Base-by-base conservation (phyloP, 1,140 invertebrate species). In the Streblospio benedicti region DNA sequence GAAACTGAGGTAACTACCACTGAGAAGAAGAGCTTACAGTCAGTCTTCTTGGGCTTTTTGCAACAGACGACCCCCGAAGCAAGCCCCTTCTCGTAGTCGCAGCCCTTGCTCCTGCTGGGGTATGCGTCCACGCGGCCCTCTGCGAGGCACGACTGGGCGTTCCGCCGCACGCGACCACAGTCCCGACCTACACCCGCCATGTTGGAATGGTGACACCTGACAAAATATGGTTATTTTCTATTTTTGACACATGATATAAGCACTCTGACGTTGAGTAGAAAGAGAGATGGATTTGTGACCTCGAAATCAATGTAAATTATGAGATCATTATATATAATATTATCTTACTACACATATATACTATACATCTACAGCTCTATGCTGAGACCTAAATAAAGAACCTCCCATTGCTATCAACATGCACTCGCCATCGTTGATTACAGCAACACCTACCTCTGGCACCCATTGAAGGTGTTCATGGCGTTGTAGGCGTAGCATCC, bases 401-500 rank as follows among this genome's bases (percentile, higher is more conserved):
- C n/a, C n/a, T n/a, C n/a, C 16, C n/a, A 27, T n/a, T 3, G 4
- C n/a, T n/a, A 16, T 16, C 63, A 61, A 2, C 74, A 72, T 12
- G 75, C 64, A 6, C 74, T 73, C 35, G 74, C 69, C 71, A 76
- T 71, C n/a, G 65, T 64, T n/a, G 61, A 64, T 5, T 65, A 61
- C 20, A 62, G 63, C 60, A 71, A 74, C 55, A 71, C 72, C 57
- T 61, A 74, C 72, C 67, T 72, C 51, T 59, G 65, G 61, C 72
- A 74, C 20, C 59, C 61, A 44, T 64, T 69, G n/a, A 53, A 60
- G 14, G 58, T 59, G 33, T 67, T 70, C 12, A 67, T 71, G 31
- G 67, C 70, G 61, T 74, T 74, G 64, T 71, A 72, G 31, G 71
- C 72, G 58, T 71, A 74, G 55, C 72, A 74, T 16, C 72, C 72